Percentiles rank a stretch among this genome's conserved stretches.
Conservation (phyloP, 1,140 invertebrate genomes). For the Zaprionus ornatus region DNA sequence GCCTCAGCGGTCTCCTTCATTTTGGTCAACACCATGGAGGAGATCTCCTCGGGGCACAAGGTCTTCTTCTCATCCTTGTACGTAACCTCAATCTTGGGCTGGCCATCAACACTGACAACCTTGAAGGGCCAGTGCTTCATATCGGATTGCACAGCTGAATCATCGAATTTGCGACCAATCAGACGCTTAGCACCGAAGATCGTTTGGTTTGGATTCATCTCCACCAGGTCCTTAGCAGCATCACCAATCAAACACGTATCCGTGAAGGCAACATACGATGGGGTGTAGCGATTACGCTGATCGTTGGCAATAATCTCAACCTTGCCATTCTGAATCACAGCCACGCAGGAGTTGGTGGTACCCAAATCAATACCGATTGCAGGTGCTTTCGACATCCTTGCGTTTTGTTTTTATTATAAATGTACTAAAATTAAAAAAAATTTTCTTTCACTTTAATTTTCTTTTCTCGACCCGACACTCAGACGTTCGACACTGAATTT, state of each 20-base stretch:
- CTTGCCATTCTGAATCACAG: conserved; percentile 96
- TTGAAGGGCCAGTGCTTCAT: conserved; percentile 99
- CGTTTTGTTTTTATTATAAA: too few species aligned
- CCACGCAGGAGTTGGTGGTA: conserved; percentile 95
- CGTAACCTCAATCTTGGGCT: conserved; percentile 94
- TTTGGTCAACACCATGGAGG: conserved; percentile 95
- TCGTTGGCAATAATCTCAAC: conserved; percentile 99
- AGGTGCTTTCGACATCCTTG: conserved; percentile 92
- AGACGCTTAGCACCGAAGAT: conserved; percentile 97
- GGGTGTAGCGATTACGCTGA: conserved; percentile 98
- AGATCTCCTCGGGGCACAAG: conserved; percentile 96
- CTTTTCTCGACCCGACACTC: too few species aligned
- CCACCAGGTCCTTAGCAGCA: conserved; percentile 97
- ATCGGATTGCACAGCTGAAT: conserved; percentile 94
- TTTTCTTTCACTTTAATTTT: too few species aligned
- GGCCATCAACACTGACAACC: conserved; percentile 92
- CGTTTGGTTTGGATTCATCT: conserved; percentile 97
- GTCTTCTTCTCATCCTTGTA: conserved; percentile 96
- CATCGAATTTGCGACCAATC: conserved; percentile 97
- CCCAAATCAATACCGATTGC: conserved; percentile 96
- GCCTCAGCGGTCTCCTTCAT: conserved; percentile 98
- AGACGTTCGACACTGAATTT: too few species aligned
- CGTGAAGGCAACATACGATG: conserved; percentile 98
- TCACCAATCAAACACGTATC: conserved; percentile 98
- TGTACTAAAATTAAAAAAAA: too few species aligned